Percentiles rank a stretch among this genome's conserved stretches.
Conservation (phyloP, 1,140 invertebrate species). For the Lethrus apterus region DNA sequence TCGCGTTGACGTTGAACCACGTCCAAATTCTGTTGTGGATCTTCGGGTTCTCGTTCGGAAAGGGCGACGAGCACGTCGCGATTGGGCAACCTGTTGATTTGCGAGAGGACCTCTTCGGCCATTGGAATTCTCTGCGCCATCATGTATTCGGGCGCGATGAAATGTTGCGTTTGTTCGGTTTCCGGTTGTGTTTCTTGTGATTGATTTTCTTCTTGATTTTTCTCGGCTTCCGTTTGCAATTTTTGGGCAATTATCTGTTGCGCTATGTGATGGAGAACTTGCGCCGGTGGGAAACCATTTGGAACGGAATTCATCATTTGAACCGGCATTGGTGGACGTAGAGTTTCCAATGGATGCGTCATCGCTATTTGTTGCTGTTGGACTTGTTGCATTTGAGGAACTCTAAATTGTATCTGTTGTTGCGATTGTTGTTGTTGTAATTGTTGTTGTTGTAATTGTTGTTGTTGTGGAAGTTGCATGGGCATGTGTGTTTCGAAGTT, state of each 20-base stretch:
- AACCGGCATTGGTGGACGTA: conserved; percentile 35
- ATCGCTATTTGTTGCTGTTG: conserved; percentile 9
- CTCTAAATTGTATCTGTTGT: conserved; percentile 19
- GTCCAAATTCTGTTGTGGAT: conserved; percentile 13
- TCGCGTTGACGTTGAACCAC: conserved; percentile 31
- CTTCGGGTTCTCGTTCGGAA: conserved; percentile 30
- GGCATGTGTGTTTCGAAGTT: conserved; percentile 37
- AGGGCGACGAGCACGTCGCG: conserved; percentile 36
- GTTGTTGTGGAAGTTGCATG: conserved; percentile 23
- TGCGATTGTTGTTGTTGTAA: conserved; percentile 18
- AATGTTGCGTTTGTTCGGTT: conserved; percentile 13
- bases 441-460: conserved; percentile 11
- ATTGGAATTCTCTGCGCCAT: conserved; percentile 45
- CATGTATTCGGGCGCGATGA: conserved; percentile 36
- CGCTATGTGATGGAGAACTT: conserved; percentile 37
- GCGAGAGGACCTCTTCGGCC: conserved; percentile 52
- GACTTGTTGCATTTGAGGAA: background rate
- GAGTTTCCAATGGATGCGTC: conserved; percentile 33
- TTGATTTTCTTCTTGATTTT: conserved; percentile 14
- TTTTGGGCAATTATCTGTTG: conserved; percentile 39
- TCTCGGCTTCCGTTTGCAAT: conserved; percentile 28
- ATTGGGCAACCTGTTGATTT: conserved; percentile 43
- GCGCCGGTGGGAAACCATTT: conserved; percentile 27
- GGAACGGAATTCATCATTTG: conserved; percentile 16
- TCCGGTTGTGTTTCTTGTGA: conserved; percentile 5